A percentile compares a stretch with the other conserved stretches of the same genome.
Evolutionary conservation across 1,140 invertebrate genomes (phyloP).

Genomic region (Cydia strobilella): DNA sequence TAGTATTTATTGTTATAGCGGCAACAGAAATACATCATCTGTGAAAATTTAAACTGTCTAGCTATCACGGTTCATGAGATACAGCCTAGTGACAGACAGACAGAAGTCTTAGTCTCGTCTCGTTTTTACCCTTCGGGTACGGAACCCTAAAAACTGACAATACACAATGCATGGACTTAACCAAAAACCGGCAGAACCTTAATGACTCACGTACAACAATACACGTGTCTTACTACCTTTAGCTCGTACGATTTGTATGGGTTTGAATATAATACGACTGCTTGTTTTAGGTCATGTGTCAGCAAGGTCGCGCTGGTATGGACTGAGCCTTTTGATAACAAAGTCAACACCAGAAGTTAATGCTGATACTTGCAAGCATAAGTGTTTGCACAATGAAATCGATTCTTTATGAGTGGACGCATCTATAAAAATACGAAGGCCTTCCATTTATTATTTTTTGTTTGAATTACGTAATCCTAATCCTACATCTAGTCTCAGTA

Average conservation of each 20-base stretch:
- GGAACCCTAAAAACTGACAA: too few species aligned
- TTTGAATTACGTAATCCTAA: background rate
- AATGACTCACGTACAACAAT: conserved; percentile 78
- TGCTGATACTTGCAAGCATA: conserved; percentile 21
- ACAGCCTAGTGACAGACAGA: too few species aligned
- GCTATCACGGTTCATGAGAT: too few species aligned
- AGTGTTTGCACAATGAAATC: conserved; percentile 22
- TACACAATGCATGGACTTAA: conserved; percentile 75
- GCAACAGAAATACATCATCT: too few species aligned
- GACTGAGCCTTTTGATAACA: conserved; percentile 25
- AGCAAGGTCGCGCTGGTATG: conserved; percentile 26
- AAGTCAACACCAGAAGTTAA: conserved; percentile 26
- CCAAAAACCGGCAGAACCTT: conserved; percentile 65
- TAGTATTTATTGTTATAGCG: too few species aligned
- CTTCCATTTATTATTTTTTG: background rate
- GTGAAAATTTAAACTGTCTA: too few species aligned
- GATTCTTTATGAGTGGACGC: background rate
- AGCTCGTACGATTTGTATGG: conserved; percentile 48
- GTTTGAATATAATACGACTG: conserved; percentile 60
- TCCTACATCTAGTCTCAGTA: background rate
- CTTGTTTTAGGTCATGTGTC: conserved; percentile 21
- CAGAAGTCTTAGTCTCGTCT: too few species aligned
- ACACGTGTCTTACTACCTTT: conserved; percentile 71
- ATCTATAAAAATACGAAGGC: background rate
- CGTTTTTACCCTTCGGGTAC: too few species aligned